A percentile compares a stretch with the other conserved stretches of the same genome.
These are phyloP conservation scores for Thamnaconus septentrionalis DNA, from an alignment of 2,113 vertebrate species.

Conservation along the genomic window DNA sequence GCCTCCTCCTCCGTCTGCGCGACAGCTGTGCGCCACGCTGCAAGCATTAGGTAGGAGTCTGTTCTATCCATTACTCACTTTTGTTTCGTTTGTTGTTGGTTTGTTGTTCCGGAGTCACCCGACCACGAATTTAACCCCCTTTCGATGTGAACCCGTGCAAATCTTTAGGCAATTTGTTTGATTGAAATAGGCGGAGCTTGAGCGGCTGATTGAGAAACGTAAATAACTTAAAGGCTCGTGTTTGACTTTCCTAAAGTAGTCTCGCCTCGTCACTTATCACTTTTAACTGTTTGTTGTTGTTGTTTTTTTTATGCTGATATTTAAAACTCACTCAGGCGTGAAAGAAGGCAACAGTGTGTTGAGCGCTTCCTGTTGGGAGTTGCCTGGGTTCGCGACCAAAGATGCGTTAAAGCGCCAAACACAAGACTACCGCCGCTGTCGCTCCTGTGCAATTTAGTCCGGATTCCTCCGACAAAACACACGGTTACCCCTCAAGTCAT, in stretches of 20 bases:
- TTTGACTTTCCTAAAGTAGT: neutral
- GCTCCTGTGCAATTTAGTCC: too few species aligned
- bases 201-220: neutral
- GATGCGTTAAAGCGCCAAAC: constrained; percentile 26
- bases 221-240: neutral
- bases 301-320: too few species aligned
- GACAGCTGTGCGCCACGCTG: constrained; percentile 33
- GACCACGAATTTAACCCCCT: too few species aligned
- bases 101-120: too few species aligned
- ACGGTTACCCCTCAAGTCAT: too few species aligned
- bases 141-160: too few species aligned
- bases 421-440: constrained; percentile 13
- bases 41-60: constrained; percentile 49
- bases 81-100: neutral
- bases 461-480: too few species aligned
- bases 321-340: neutral
- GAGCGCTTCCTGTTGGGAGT: constrained; percentile 42
- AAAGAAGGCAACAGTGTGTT: constrained; percentile 1
- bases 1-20: constrained; percentile 22
- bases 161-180: neutral
- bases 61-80: neutral
- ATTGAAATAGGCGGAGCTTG: neutral
- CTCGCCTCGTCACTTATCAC: neutral
- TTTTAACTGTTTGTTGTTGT: too few species aligned
- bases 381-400: constrained; percentile 16